Base-by-base conservation (phyloP, 2,113 vertebrate species). In the Petaurus breviceps region DNA sequence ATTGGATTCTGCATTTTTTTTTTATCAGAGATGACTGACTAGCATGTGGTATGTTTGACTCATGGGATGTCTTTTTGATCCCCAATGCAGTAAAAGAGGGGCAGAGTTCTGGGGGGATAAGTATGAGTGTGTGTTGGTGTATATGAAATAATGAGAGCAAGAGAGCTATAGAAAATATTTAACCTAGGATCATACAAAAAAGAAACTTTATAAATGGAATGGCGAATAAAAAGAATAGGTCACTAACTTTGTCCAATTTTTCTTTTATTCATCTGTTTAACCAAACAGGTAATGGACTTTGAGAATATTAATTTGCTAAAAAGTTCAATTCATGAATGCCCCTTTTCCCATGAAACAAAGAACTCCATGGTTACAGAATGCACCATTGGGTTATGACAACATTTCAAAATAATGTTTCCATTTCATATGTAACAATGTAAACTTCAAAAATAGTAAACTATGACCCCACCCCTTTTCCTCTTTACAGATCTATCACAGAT, bases 381-480 rank as follows among this genome's bases (percentile, higher is more conserved):
- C 97, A 98, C 98, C 97, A 95, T 98, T 98, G 98, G 98, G 97
- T 98, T 98, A 98, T 98, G 98, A 98, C 98, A 98, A 98, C 98
- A 93, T 98, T 98, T 98, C 98, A 98, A 98, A 99, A 98, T 97
- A 98, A 99, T 97, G 97, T 98, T 98, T 98, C 95, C 97, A 90
- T 98, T 98, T 98, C 97, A 51, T 99, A 98, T 98, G 98, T 98
- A 98, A 98, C 98, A 98, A 99, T 99, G 99, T 99, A 99, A 99
- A 99, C 98, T 99, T 99, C 98, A 98, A 99, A 99, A 99, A 99
- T 98, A 99, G 99, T 98, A 99, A 99, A 99, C 98, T 99, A 98
- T 98, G 98, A 98, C 96, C 98, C 97, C 96, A 43, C 97, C n/a
- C 2, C 0, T 0, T 19, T 68, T 92, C 92, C 49, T 98, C 98